Evolutionary conservation across 2,797 vertebrate species (phyloP).

Genomic region (Lutjanus campechanus): DNA sequence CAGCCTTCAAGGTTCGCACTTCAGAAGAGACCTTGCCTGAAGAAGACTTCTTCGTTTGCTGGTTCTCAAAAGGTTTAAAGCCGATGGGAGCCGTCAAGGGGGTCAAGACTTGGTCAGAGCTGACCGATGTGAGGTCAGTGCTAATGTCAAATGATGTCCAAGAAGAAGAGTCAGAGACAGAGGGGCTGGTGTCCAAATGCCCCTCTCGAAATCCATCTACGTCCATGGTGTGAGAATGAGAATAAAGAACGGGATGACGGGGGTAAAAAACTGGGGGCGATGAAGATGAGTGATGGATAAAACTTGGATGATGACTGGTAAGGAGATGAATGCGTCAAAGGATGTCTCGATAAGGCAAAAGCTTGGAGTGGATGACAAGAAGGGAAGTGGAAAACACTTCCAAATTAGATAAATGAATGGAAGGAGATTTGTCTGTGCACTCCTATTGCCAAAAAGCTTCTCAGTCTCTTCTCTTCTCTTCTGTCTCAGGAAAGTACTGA

Average conservation of each 20-base stretch:
- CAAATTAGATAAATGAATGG: constrained; percentile 5
- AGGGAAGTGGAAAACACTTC: constrained; percentile 4
- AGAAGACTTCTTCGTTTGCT: neutral
- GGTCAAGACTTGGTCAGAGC: constrained; percentile 61
- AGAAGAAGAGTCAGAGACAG: constrained; percentile 51
- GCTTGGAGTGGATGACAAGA: constrained; percentile 11
- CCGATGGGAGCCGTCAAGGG: constrained; percentile 32
- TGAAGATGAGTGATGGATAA: constrained; percentile 4
- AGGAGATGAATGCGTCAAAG: constrained; percentile 16
- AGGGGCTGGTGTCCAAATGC: constrained; percentile 56
- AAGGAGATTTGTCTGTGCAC: neutral
- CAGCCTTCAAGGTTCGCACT: neutral
- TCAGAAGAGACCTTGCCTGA: constrained; percentile 3
- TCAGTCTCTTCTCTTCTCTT: constrained; percentile 18
- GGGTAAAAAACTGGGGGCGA: constrained; percentile 3
- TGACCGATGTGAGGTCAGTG: constrained; percentile 77
- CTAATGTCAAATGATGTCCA: constrained; percentile 73
- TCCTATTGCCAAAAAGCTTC: constrained; percentile 14
- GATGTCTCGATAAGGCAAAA: constrained; percentile 22
- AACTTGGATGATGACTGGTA: constrained; percentile 8
- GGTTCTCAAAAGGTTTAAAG: constrained; percentile 22
- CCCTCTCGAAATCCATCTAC: constrained; percentile 37
- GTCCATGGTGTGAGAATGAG: constrained; percentile 51
- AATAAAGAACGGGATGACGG: constrained; percentile 8
- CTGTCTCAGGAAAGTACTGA: constrained; percentile 19